Evolutionary conservation across 2,113 vertebrate species (phyloP).

Genomic region (Lanius collurio): DNA sequence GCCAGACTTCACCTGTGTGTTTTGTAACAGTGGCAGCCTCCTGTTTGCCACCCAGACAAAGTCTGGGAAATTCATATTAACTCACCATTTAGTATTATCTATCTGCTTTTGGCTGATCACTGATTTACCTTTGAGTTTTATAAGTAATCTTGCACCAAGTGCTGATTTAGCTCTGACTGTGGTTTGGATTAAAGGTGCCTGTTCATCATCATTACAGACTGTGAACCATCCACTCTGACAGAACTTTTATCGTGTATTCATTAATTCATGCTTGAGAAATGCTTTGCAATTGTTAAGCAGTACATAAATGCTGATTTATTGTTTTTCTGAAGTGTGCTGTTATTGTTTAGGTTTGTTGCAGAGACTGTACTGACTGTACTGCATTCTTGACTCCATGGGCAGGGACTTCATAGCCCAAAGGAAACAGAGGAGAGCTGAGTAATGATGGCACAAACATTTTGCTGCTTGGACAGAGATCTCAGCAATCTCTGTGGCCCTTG

Average conservation of each 20-base stretch:
- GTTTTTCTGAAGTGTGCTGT: neutral
- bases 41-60: neutral
- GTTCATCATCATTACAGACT: neutral
- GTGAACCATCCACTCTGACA: neutral
- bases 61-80: neutral
- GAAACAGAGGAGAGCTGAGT: neutral
- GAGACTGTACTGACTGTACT: neutral
- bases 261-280: neutral
- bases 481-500: neutral
- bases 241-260: neutral
- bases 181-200: constrained; percentile 28
- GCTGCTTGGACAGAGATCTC: neutral
- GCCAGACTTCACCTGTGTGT: neutral
- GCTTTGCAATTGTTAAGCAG: neutral
- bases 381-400: neutral
- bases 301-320: neutral
- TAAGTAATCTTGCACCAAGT: neutral
- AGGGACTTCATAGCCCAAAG: neutral
- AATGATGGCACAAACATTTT: neutral
- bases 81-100: neutral
- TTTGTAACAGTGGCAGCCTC: neutral
- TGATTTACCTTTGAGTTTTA: neutral
- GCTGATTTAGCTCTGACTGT: neutral
- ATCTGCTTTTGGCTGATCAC: neutral
- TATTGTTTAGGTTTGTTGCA: neutral